phyloP scores from a whole-genome alignment of 2,888 invertebrate genomes.

The Volucella bombylans region DNA sequence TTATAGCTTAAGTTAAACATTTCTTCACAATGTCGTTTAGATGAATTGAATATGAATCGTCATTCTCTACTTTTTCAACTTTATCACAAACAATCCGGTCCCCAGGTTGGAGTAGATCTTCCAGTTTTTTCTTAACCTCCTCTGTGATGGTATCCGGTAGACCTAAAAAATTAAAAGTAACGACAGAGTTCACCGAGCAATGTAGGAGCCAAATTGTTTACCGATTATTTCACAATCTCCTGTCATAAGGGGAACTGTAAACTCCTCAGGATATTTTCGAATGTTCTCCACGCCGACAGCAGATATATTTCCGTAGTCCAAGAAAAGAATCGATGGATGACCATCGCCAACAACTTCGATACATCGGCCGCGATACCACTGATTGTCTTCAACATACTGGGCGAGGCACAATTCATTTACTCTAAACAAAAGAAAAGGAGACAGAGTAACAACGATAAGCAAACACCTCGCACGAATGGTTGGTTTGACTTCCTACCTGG shows the following conservation, averaged over 20 bases:
- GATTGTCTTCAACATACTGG: conserved; percentile 76
- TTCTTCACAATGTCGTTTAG: conserved; percentile 18
- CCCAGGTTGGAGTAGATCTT: conserved; percentile 25
- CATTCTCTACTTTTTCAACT: conserved; percentile 42
- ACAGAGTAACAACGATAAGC: not conserved
- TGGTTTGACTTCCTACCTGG: conserved; percentile 76
- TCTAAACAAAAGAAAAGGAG: conserved; percentile 70
- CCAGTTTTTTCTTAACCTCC: conserved; percentile 32
- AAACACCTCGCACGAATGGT: not conserved
- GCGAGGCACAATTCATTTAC: conserved; percentile 79
- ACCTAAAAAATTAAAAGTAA: conserved; percentile 64
- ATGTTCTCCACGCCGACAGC: conserved; percentile 78
- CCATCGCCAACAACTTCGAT: conserved; percentile 81
- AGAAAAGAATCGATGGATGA: conserved; percentile 79
- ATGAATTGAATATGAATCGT: conserved; percentile 43
- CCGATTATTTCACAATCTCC: conserved; percentile 78
- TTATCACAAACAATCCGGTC: conserved; percentile 38
- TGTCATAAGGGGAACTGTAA: conserved; percentile 78
- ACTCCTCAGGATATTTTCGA: conserved; percentile 79
- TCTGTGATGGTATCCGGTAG: conserved; percentile 31
- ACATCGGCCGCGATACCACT: conserved; percentile 80
- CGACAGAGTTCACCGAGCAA: conserved; percentile 70
- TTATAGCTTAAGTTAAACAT: conserved; percentile 8
- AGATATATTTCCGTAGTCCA: conserved; percentile 80
- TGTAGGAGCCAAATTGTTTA: conserved; percentile 50